Evolutionary conservation across 2,797 vertebrate genomes (phyloP), one percentile per base, ranked within the genome.

Genomic region (Oreochromis grahami): DNA sequence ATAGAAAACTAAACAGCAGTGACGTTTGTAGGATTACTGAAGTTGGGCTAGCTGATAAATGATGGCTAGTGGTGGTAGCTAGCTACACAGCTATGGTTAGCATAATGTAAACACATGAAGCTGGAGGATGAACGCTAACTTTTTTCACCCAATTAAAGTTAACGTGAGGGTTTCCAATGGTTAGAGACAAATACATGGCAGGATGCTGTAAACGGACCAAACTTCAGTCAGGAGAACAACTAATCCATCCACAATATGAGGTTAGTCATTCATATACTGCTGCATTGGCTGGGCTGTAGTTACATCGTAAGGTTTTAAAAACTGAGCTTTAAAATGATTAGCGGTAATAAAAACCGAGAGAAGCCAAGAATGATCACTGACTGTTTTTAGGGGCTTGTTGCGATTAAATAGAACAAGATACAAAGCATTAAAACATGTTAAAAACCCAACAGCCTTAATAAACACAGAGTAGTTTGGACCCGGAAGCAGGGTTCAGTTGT

Each of bases 401-500:
- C 12, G 32, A 60, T 60, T 36, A 36, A 60, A 36, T 60, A n/a
- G 10, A n/a, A 60, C 32, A 36, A 60, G 58, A n/a, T 60, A 36
- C 3, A 7, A 63, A 0, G 32, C 32, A 63, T 36, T 36, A n/a
- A 60, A 34, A 60, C 3, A 60, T 34, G 17, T 60, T 6, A 34
- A 0, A 60, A 36, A 12, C 10, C 36, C 58, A 60, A 60, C 58
- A 36, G 58, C 17, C 32, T 60, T 36, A 36, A 12, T 63, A 36
- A 60, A 36, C 0, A 9, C 58, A 36, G 6, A 2, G 1, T 63
- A 63, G 58, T 12, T 63, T 36, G 32, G 17, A 13, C 58, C 0
- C 0, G 6, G 19, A 36, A 63, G 58, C 17, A 36, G 58, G 58
- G 0, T 63, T 63, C 19, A 63, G n/a, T 13, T 2, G 3, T 0